Conservation (phyloP, 2,113 vertebrate species). For the Phoxinus phoxinus region DNA sequence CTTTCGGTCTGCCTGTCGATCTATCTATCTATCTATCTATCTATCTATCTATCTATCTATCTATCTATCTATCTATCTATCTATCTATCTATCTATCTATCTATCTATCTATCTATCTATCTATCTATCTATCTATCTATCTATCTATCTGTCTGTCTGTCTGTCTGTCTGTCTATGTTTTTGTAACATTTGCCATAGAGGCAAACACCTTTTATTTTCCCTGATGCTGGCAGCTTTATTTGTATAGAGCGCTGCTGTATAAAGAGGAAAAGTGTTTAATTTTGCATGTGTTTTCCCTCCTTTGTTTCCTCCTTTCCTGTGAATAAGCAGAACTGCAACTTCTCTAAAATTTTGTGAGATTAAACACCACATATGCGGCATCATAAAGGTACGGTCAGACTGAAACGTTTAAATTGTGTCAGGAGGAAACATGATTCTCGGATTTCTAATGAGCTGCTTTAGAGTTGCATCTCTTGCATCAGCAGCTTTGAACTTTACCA, state of each 20-base stretch:
- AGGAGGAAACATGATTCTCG: background rate
- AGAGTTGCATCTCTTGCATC: constrained; percentile 22
- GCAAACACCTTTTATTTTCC: background rate
- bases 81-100: background rate
- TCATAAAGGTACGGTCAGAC: background rate
- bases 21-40: no score
- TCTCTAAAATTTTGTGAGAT: background rate
- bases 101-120: background rate
- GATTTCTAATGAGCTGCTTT: constrained; percentile 3
- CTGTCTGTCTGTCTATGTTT: background rate
- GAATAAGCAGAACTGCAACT: background rate
- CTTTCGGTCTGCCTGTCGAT: no score
- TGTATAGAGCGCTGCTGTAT: background rate
- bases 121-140: background rate
- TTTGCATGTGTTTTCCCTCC: constrained; percentile 16
- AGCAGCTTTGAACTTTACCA: constrained; percentile 34
- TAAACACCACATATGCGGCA: background rate
- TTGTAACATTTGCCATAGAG: background rate
- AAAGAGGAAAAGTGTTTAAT: background rate
- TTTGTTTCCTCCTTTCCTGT: constrained; percentile 9
- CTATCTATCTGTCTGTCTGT: background rate
- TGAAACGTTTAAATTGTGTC: background rate
- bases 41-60: background rate
- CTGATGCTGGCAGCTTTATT: background rate
- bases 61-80: background rate